Evolutionary conservation across 2,797 vertebrate genomes (phyloP).

Genomic region (Gymnopithys bicolor): DNA sequence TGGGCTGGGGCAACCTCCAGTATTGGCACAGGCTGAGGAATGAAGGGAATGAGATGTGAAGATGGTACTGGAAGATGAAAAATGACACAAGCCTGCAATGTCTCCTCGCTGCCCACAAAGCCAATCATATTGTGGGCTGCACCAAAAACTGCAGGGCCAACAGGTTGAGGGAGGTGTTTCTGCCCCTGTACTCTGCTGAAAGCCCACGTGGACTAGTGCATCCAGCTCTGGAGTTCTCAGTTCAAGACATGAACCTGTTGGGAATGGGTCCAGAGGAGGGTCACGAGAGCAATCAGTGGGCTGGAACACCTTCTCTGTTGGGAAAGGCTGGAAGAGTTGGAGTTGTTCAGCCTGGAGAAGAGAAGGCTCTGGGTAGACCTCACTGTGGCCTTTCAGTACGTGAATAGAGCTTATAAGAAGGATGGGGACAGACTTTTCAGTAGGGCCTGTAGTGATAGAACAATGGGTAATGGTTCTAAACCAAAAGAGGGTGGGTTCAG

Average conservation of each 20-base stretch:
- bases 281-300: not conserved
- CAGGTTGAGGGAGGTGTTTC: not conserved
- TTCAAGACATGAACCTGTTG: not conserved
- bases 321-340: not conserved
- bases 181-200: not conserved
- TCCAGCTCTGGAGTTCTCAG: not conserved
- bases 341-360: not conserved
- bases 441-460: rapidly evolving
- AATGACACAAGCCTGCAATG: not conserved
- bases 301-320: not conserved
- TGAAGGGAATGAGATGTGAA: not conserved
- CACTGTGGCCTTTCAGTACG: not conserved
- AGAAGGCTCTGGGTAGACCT: not conserved
- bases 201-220: not conserved
- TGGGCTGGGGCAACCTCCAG: not conserved
- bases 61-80: not conserved
- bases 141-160: not conserved
- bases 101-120: not conserved
- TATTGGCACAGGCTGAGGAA: not conserved
- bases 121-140: not conserved
- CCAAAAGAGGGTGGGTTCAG: not conserved
- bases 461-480: not conserved
- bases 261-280: not conserved
- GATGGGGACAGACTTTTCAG: not conserved
- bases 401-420: not conserved